These are phyloP conservation scores for Rhinichthys osculus DNA, from an alignment of 2,797 vertebrate genomes.

Conservation along the genomic window DNA sequence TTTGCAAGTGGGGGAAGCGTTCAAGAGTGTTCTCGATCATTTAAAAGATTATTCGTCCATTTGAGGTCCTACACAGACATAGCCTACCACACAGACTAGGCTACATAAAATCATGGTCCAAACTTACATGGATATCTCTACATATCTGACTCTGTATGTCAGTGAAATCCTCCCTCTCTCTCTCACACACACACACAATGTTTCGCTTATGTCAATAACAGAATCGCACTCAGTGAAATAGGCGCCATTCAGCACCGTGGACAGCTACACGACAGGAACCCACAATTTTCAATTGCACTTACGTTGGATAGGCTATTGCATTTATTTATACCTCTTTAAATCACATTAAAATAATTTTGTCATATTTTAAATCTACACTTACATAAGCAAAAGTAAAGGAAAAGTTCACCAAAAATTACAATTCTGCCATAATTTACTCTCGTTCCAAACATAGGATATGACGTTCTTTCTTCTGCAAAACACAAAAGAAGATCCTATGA, in stretches of 20 bases:
- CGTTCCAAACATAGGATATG: not conserved
- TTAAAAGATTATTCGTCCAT: not conserved
- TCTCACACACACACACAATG: not conserved
- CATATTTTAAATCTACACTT: not conserved
- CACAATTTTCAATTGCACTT: not conserved
- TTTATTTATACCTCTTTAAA: not conserved
- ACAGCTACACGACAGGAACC: constrained; percentile 14
- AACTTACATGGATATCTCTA: not conserved
- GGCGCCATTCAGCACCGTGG: constrained; percentile 34
- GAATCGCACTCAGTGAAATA: not conserved
- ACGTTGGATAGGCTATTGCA: not conserved
- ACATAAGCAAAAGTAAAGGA: not conserved
- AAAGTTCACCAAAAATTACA: too few species aligned
- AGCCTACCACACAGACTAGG: not conserved
- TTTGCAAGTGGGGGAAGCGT: not conserved
- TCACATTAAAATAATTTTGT: not conserved
- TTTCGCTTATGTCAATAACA: not conserved
- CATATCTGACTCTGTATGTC: not conserved
- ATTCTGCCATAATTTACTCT: not conserved
- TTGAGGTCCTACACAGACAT: not conserved
- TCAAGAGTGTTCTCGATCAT: not conserved
- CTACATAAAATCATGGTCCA: not conserved
- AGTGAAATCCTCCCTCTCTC: not conserved
- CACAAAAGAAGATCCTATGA: not conserved
- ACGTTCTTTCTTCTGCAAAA: not conserved